These are phyloP conservation scores for Epicauta chinensis DNA, from an alignment of 1,140 invertebrate genomes.

Conservation along the genomic window DNA sequence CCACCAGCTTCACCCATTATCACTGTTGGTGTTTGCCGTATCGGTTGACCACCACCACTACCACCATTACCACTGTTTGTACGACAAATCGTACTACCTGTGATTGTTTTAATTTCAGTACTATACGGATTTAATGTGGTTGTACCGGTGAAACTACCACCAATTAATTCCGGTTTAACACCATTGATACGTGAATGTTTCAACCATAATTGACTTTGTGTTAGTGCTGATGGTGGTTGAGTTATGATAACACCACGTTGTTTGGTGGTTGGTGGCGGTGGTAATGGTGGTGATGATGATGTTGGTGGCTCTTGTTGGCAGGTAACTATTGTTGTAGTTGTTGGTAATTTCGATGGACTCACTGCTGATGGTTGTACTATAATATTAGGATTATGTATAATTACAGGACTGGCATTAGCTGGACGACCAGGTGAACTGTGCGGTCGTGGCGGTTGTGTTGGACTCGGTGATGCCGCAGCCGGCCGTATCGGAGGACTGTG, in stretches of 20 bases:
- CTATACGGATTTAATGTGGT: no score
- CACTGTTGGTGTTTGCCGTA: constrained; percentile 72
- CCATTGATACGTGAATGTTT: constrained; percentile 61
- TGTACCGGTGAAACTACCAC: constrained; percentile 53
- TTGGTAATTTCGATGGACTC: constrained; percentile 21
- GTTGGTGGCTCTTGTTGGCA: constrained; percentile 36
- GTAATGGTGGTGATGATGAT: constrained; percentile 34
- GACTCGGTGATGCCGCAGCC: constrained; percentile 31
- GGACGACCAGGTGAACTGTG: constrained; percentile 41
- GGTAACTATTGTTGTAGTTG: constrained; percentile 9
- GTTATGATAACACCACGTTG: constrained; percentile 44
- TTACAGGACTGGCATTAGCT: constrained; percentile 34
- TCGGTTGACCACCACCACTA: constrained; percentile 50
- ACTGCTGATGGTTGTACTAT: constrained; percentile 34
- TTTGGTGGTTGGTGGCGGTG: constrained; percentile 36
- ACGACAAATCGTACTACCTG: constrained; percentile 38
- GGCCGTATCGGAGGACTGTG: constrained; percentile 38
- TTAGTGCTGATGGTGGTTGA: constrained; percentile 40
- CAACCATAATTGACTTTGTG: constrained; percentile 53
- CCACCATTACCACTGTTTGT: constrained; percentile 40
- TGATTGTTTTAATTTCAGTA: constrained; percentile 54
- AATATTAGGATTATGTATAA: constrained; percentile 35
- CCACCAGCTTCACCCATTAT: constrained; percentile 88
- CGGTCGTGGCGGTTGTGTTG: constrained; percentile 40
- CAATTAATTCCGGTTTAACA: constrained; percentile 72